Evolutionary conservation across 2,113 vertebrate genomes (phyloP), one percentile per base, ranked within the genome.

Genomic region (Chionodraco myersi): DNA sequence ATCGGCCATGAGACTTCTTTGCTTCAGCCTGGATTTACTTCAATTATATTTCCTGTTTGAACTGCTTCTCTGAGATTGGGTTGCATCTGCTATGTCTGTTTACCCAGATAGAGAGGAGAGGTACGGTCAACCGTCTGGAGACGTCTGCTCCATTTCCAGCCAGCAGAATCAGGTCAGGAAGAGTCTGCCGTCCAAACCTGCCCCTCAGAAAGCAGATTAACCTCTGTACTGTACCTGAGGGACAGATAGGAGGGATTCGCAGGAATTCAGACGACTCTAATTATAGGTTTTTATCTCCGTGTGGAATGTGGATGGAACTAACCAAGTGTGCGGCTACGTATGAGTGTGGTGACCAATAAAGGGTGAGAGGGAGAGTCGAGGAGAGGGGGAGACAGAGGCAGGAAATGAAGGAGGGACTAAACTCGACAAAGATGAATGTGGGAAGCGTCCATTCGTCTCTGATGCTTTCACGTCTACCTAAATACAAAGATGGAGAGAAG

Each of bases 151-250:
- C 77, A 71, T 74, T 88, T 90, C 83, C 78, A 88, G 77, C 70
- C 64, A 79, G 81, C 84, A 85, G 80, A 92, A 83, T 79, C 82
- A 89, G 88, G 85, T 90, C 90, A 93, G 67, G 70, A 57, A 66
- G 67, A 78, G 65, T 59, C 61, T 68, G 58, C 12, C 30, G 48
- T 62, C 67, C 59, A 86, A 73, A 67, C 54, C 67, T 75, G 54
- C 21, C 57, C n/a, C 26, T 68, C 3, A 76, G 75, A 76, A 60
- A 60, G 60, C 54, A 58, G 53, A 65, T 56, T 61, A 56, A 45
- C 77, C 23, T 66, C 75, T 30, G 2, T n/a, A 12, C 76, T 48
- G 36, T n/a, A 84, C 84, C 75, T 83, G 72, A 41, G 61, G 75
- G 70, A 83, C 57, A 80, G 62, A 71, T 6, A 72, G 48, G 34